phyloP scores from a whole-genome alignment of 2,113 vertebrate species.

The Prunella fulvescens region DNA sequence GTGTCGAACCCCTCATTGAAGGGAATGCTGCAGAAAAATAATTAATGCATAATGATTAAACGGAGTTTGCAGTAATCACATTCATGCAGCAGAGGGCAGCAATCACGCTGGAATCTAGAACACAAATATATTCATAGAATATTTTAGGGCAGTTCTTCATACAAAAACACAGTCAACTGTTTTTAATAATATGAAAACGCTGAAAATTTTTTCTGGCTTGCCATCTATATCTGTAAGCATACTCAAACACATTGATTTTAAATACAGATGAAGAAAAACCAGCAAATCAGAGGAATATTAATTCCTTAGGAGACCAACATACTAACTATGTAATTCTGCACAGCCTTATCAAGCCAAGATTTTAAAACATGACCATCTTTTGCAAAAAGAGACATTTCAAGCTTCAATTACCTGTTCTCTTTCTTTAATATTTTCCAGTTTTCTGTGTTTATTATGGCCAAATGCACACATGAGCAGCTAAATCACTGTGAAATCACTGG shows the following conservation, averaged over 20 bases:
- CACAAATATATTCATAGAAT: neutral
- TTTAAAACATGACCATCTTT: neutral
- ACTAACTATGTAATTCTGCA: neutral
- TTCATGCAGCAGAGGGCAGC: constrained; percentile 64
- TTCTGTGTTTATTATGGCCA: neutral
- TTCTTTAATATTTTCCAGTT: neutral
- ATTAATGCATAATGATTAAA: neutral
- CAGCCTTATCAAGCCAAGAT: neutral
- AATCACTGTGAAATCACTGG: neutral
- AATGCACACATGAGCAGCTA: neutral
- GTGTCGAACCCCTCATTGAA: constrained; percentile 96
- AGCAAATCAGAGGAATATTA: neutral
- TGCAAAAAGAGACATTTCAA: neutral
- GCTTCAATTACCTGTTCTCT: neutral
- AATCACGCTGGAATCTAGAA: constrained; percentile 13
- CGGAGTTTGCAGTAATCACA: neutral
- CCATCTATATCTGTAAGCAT: neutral
- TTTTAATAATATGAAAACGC: neutral
- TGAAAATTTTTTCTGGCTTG: neutral
- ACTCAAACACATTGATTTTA: neutral
- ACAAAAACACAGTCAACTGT: neutral
- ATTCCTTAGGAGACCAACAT: neutral
- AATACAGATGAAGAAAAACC: neutral
- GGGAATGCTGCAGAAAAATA: constrained; percentile 83
- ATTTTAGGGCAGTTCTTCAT: neutral